A percentile compares a stretch with the other conserved stretches of the same genome.
phyloP scores from a whole-genome alignment of 2,797 vertebrate genomes.

The Sebastes alutus region DNA sequence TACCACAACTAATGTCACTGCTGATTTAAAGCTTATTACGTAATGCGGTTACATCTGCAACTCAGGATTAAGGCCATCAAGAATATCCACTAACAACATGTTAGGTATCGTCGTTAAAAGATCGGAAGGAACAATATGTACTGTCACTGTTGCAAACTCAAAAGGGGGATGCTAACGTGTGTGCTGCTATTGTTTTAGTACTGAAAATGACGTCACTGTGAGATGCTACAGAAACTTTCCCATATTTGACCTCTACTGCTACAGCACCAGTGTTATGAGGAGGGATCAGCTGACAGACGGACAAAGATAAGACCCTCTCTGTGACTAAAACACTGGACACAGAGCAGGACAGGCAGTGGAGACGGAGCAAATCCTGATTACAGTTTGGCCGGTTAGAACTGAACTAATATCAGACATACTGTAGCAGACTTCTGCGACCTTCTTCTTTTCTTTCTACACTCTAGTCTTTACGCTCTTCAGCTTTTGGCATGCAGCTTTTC shows the following conservation, averaged over 20 bases:
- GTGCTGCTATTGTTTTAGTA: not conserved
- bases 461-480: not conserved
- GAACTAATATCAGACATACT: not conserved
- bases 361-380: not conserved
- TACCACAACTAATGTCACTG: not conserved
- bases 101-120: not conserved
- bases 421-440: not conserved
- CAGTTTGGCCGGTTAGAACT: not conserved
- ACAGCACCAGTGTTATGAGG: constrained; percentile 9
- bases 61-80: not conserved
- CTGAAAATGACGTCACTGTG: not conserved
- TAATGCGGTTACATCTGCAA: not conserved
- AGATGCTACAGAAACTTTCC: not conserved
- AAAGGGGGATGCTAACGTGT: not conserved
- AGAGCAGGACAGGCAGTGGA: not conserved
- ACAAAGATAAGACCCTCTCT: constrained; percentile 36
- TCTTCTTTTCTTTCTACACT: not conserved
- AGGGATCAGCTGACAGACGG: constrained; percentile 33
- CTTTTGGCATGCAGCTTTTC: not conserved
- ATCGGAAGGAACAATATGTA: not conserved
- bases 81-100: not conserved
- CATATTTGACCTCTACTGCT: constrained; percentile 17
- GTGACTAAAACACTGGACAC: constrained; percentile 10
- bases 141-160: not conserved
- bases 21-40: not conserved